A percentile compares a stretch with the other conserved stretches of the same genome.
Evolutionary conservation across 2,888 invertebrate genomes (phyloP).

Genomic region (Callosobruchus maculatus): DNA sequence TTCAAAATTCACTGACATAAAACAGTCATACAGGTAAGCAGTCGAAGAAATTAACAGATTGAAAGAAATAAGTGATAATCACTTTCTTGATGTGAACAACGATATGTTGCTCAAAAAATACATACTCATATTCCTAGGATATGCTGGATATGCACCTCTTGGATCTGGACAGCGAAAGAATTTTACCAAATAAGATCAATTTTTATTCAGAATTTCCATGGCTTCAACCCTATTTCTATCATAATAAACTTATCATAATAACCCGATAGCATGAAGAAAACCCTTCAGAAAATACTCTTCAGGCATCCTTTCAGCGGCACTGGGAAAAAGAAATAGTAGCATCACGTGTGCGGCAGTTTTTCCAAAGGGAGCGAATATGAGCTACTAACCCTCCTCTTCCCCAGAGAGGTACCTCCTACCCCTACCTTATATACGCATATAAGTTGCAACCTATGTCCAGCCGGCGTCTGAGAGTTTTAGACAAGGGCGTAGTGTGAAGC

Average conservation of each 20-base stretch:
- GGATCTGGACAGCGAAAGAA: too few species aligned
- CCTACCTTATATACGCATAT: conserved; percentile 28
- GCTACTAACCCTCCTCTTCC: background rate
- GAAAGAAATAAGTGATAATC: too few species aligned
- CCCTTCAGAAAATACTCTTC: background rate
- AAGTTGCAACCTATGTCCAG: conserved; percentile 38
- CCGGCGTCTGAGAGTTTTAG: conserved; percentile 14
- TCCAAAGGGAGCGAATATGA: background rate
- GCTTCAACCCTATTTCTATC: too few species aligned
- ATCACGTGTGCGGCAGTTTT: background rate
- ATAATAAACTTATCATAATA: background rate
- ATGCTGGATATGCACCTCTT: too few species aligned
- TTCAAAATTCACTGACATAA: too few species aligned
- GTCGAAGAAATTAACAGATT: too few species aligned
- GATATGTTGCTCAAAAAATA: too few species aligned
- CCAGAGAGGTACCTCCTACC: background rate
- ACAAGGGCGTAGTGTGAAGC: background rate
- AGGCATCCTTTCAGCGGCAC: background rate
- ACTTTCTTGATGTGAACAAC: too few species aligned
- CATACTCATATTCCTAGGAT: too few species aligned
- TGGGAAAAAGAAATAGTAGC: conserved; percentile 1
- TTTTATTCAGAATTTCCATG: too few species aligned
- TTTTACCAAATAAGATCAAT: too few species aligned
- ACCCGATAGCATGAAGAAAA: background rate
- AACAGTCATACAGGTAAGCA: too few species aligned